Conservation (phyloP, 2,113 vertebrate species). For the Haemorhous mexicanus region DNA sequence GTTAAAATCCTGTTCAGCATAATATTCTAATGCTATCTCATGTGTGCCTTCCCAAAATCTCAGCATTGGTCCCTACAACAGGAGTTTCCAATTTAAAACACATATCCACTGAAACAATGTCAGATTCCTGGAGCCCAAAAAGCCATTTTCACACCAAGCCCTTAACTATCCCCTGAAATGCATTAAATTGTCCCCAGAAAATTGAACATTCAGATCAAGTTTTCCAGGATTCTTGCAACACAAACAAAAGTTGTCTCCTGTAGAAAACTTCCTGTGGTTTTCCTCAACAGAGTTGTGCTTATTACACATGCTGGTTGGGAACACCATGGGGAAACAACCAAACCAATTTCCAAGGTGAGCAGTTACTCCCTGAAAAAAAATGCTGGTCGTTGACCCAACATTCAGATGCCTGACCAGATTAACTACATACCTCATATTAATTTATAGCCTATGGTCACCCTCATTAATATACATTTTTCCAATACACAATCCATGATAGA, state of each 20-base stretch:
- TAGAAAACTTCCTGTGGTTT: background rate
- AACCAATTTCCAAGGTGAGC: background rate
- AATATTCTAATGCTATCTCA: background rate
- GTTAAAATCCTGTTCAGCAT: background rate
- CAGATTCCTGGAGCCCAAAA: background rate
- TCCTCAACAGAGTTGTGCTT: background rate
- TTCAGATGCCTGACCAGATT: background rate
- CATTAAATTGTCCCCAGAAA: background rate
- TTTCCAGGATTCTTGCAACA: background rate
- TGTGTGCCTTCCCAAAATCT: background rate
- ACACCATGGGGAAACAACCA: background rate
- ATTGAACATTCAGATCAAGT: background rate
- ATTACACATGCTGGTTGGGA: background rate
- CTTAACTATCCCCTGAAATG: background rate
- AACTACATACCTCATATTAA: background rate
- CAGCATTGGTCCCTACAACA: background rate
- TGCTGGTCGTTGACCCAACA: accelerated
- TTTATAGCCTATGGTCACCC: background rate
- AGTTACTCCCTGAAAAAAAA: background rate
- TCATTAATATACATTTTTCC: background rate
- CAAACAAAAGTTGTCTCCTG: background rate
- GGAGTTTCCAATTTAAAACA: background rate
- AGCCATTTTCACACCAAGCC: background rate
- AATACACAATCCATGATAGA: background rate
- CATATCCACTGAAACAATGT: background rate